Evolutionary conservation across 2,888 invertebrate species (phyloP).

Genomic region (Chymomyza fuscimana): DNA sequence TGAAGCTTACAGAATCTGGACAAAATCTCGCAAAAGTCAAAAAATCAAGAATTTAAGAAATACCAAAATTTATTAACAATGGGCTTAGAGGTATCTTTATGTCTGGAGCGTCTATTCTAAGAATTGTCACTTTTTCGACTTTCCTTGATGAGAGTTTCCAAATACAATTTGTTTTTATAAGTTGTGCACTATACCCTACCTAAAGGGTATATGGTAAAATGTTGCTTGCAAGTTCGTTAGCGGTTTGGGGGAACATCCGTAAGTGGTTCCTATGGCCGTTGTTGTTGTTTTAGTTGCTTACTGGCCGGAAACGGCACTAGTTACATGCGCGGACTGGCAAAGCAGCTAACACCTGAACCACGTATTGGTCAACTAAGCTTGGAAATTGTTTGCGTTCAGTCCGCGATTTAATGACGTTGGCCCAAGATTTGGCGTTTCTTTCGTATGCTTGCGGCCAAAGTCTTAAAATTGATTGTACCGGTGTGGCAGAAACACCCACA

Average conservation of each 20-base stretch:
- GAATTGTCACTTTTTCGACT: no score
- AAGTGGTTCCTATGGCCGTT: constrained; percentile 37
- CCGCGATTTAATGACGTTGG: background rate
- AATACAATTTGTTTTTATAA: background rate
- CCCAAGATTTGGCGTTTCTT: constrained; percentile 2
- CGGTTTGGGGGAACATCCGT: constrained; percentile 52
- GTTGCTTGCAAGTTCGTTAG: constrained; percentile 41
- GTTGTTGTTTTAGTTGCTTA: constrained; percentile 46
- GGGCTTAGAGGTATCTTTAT: no score
- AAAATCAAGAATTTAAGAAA: no score
- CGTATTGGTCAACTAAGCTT: background rate
- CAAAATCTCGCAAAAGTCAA: no score
- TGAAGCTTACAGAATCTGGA: no score
- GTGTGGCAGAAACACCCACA: constrained; percentile 30
- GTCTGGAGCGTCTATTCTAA: no score
- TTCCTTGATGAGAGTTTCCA: background rate
- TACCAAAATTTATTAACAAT: no score
- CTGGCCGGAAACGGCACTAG: constrained; percentile 71
- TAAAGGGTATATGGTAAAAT: background rate
- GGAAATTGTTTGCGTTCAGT: background rate
- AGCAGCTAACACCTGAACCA: constrained; percentile 45
- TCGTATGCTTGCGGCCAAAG: background rate
- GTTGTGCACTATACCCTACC: background rate
- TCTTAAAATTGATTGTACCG: constrained; percentile 15
- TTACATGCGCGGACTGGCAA: constrained; percentile 49